Conservation (phyloP, 2,797 vertebrate genomes). For the Dendrocincla fuliginosa region DNA sequence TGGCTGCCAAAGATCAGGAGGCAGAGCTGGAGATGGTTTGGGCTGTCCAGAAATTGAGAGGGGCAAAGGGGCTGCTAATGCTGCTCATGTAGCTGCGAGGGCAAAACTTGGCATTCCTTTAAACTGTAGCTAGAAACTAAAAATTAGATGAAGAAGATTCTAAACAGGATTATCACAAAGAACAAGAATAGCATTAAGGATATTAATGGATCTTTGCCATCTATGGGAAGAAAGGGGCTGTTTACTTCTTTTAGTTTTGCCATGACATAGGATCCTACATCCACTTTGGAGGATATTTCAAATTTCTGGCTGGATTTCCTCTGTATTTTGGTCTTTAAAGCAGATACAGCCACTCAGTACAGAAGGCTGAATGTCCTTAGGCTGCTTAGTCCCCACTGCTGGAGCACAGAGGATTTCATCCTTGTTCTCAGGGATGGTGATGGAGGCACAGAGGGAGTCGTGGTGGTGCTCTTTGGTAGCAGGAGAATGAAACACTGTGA, state of each 20-base stretch:
- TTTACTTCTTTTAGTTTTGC: not conserved
- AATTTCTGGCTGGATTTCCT: not conserved
- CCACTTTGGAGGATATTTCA: not conserved
- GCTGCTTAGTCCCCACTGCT: not conserved
- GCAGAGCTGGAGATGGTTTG: not conserved
- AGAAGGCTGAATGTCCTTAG: not conserved
- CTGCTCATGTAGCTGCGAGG: not conserved
- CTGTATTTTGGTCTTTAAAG: not conserved
- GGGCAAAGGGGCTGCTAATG: not conserved
- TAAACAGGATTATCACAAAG: not conserved
- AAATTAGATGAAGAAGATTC: not conserved
- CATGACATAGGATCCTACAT: not conserved
- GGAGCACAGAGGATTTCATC: not conserved
- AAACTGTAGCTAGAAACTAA: not conserved
- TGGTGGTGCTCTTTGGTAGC: not conserved
- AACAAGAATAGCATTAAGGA: not conserved
- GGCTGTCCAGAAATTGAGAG: not conserved
- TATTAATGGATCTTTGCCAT: not conserved
- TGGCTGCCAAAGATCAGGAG: not conserved
- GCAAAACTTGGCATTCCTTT: not conserved
- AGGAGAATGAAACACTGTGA: not conserved
- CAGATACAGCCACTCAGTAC: not conserved
- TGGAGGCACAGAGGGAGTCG: not conserved
- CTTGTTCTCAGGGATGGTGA: not conserved
- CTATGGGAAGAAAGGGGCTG: not conserved